Evolutionary conservation across 2,888 invertebrate genomes (phyloP).

Genomic region (Agrochola lychnidis): DNA sequence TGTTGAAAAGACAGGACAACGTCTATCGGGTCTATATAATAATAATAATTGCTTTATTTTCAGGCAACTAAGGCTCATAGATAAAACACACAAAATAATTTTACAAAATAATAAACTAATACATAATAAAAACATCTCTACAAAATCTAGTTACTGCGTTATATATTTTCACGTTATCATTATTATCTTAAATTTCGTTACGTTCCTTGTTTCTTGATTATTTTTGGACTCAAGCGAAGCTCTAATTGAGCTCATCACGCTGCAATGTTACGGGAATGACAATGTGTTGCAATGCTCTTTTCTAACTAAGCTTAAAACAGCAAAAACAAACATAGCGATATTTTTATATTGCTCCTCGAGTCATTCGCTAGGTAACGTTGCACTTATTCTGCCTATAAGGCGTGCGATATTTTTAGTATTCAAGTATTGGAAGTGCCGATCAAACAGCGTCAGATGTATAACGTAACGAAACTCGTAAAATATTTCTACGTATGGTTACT

Average conservation of each 20-base stretch:
- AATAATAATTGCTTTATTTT: too few species aligned
- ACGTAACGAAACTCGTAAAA: conserved; percentile 6
- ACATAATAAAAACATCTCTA: too few species aligned
- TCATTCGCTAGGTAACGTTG: too few species aligned
- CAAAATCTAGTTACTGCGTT: too few species aligned
- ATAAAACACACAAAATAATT: too few species aligned
- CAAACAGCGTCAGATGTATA: conserved; percentile 11
- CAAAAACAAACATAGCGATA: not conserved
- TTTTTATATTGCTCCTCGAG: not conserved
- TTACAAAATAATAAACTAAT: too few species aligned
- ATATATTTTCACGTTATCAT: not conserved
- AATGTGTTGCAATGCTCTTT: not conserved
- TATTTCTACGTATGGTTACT: not conserved
- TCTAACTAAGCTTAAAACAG: not conserved
- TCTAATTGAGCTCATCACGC: not conserved
- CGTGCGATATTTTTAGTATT: conserved; percentile 1
- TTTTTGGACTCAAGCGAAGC: not conserved
- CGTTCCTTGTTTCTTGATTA: not conserved
- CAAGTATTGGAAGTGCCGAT: conserved; percentile 1
- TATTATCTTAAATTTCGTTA: not conserved
- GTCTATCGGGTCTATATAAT: not conserved
- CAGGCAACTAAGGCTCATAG: too few species aligned
- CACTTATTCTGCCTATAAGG: too few species aligned
- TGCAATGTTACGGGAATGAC: not conserved
- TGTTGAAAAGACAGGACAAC: not conserved